These are phyloP conservation scores for Alectoris magna DNA, from an alignment of 2,797 vertebrate genomes.

Conservation along the genomic window DNA sequence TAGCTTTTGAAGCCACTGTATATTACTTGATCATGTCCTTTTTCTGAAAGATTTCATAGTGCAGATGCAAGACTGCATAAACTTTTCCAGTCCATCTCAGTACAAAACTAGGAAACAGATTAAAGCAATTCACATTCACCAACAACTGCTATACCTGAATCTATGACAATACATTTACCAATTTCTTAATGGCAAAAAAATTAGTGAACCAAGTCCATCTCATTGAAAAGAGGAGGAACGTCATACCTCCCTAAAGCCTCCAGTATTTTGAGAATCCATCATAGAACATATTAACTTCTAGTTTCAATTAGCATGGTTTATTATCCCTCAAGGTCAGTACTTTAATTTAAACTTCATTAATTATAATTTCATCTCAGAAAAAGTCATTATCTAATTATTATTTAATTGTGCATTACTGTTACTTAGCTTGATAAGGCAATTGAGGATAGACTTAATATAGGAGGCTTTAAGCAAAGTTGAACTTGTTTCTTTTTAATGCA, in stretches of 20 bases:
- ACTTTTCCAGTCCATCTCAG: not conserved
- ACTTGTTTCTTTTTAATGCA: not conserved
- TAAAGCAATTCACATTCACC: not conserved
- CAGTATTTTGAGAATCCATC: not conserved
- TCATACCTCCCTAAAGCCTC: not conserved
- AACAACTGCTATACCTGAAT: not conserved
- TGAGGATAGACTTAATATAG: not conserved
- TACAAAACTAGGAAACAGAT: not conserved
- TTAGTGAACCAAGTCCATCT: not conserved
- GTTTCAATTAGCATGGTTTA: not conserved
- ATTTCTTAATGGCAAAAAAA: not conserved
- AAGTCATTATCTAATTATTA: constrained; percentile 37
- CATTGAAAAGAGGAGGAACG: not conserved
- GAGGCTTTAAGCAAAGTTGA: not conserved
- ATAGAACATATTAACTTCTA: not conserved
- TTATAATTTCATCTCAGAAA: constrained; percentile 26
- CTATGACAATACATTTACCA: not conserved
- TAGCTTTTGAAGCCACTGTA: not conserved
- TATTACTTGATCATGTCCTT: not conserved
- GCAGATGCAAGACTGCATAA: not conserved
- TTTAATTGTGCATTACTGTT: constrained; percentile 19
- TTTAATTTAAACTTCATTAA: constrained; percentile 37
- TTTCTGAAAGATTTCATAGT: not conserved
- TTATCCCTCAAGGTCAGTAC: constrained; percentile 39
- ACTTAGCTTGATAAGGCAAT: not conserved